Base-by-base conservation (phyloP, 2,888 invertebrate species). In the Parnassius smintheus region DNA sequence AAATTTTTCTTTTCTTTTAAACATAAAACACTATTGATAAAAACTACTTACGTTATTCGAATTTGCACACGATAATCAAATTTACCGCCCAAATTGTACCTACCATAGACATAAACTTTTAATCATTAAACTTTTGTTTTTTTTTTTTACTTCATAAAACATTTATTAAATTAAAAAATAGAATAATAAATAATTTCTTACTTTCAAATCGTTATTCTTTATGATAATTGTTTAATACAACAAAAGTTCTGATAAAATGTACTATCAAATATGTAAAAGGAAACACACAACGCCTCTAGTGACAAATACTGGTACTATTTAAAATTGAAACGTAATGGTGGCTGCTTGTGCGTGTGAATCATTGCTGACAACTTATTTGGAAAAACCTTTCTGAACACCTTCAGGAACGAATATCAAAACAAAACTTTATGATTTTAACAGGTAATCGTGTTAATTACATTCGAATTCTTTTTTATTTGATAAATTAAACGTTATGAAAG, bases 351-450 rank as follows among this genome's bases (percentile, higher is more conserved):
- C 72, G 64, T 72, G 70, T 68, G 65, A 76, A 78, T 79, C 91
- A 91, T 88, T 91, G 91, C 91, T 90, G 91, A 89, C 91, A 91
- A 91, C 91, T 80, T 88, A 80, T 82, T 82, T 80, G 68, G 49
- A 66, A 72, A 75, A 78, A 85, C 76, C 66, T 75, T 77, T 69
- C 67, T 72, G 78, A 78, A 86, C 87, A 87, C 86, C 80, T 86
- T 80, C 78, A 80, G 72, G 83, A 85, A 86, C 77, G 70, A 79
- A 83, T 75, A 67, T 68, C 65, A 70, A 68, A 65, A 68, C 68
- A 69, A 62, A 72, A 67, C 67, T 71, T 72, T 65, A 66, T 65
- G 66, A 65, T 68, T 69, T 62, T 68, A 64, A 55, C 75, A 85
- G 82, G 88, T 87, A 82, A 68, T 62, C 62, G 42, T 61, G 53